Evolutionary conservation across 2,888 invertebrate genomes (phyloP), one percentile per base, ranked within the genome.

Genomic region (Autographa pulchrina): DNA sequence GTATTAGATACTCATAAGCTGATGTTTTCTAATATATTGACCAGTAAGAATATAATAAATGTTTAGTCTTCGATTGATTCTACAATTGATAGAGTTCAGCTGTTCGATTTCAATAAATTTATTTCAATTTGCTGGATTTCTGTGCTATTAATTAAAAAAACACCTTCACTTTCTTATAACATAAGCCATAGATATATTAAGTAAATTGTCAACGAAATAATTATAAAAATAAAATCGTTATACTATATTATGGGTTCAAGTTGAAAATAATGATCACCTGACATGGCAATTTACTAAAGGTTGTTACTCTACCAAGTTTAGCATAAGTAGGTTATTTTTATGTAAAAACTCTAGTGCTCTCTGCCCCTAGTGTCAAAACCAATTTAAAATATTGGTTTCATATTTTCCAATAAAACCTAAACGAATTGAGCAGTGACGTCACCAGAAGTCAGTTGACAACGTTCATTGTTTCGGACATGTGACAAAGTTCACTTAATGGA

Each of bases 401-500:
- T 63, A 52, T 66, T 75, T 70, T 25, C 63, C 63, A 70, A 79
- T 74, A 61, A 70, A 60, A 76, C 38, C 64, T 54, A 35, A 74
- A 72, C 70, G 66, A 72, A 80, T 71, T 72, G 68, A 52, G 63
- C 68, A 63, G 58, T 67, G 69, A 74, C 70, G 70, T 74, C 73
- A 75, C 66, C 70, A 62, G 68, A 74, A 75, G 62, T 65, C 72
- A 71, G 81, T 68, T 38, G 69, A 70, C 75, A 72, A 38, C 69
- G 65, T 76, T 66, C 74, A 91, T 88, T 92, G 91, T 89, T 88
- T 90, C 80, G 86, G 91, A 91, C 92, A 90, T 89, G 86, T 92
- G 90, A 92, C 92, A 91, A 91, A 90, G 84, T 90, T 89, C 85
- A 86, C 85, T 86, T 91, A 92, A 89, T 91, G 88, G 86, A 88